phyloP scores from a whole-genome alignment of 2,888 invertebrate genomes.

The Harpalus rubripes region DNA sequence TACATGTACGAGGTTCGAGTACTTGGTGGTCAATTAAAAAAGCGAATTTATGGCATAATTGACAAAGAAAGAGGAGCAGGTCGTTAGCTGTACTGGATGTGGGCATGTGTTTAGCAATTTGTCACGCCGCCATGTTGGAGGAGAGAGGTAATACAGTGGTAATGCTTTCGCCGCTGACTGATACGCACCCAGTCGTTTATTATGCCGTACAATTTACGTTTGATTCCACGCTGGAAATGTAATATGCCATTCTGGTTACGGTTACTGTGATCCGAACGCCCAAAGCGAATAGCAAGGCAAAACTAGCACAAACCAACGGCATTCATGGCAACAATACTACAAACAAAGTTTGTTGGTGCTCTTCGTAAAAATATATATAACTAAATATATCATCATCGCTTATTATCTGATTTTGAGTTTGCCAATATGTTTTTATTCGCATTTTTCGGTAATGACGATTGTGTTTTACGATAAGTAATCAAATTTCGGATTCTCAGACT shows the following conservation, averaged over 20 bases:
- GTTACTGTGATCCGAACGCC: background rate
- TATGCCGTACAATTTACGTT: conserved; percentile 45
- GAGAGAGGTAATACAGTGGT: conserved; percentile 54
- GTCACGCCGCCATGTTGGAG: conserved; percentile 64
- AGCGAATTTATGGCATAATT: conserved; percentile 7
- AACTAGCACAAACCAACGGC: no score
- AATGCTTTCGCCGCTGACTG: conserved; percentile 44
- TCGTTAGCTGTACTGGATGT: conserved; percentile 54
- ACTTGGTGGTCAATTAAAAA: background rate
- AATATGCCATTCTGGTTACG: conserved; percentile 23
- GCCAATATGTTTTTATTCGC: no score
- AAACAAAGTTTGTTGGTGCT: no score
- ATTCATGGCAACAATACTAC: no score
- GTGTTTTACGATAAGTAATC: no score
- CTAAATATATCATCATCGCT: no score
- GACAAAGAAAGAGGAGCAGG: conserved; percentile 14
- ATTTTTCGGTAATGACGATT: no score
- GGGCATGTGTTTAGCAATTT: conserved; percentile 66
- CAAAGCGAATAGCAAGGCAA: background rate
- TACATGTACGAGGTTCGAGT: conserved; percentile 1
- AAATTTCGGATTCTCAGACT: no score
- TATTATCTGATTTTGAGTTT: no score
- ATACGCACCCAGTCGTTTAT: conserved; percentile 53
- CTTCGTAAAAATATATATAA: no score
- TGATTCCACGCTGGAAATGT: conserved; percentile 38